phyloP scores from a whole-genome alignment of 1,140 invertebrate genomes.

The Polyergus mexicanus region DNA sequence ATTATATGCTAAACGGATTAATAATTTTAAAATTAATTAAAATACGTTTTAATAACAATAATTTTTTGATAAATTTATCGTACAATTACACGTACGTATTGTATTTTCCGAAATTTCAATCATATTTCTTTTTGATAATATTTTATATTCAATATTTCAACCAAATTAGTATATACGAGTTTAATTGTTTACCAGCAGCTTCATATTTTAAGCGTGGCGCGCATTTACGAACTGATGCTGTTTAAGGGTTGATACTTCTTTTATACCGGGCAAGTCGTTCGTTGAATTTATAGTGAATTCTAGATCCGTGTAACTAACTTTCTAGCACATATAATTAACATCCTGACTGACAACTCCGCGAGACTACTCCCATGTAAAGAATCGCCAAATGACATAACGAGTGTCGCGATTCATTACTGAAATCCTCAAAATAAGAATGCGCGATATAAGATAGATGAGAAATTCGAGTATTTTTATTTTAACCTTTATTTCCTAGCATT shows the following conservation, averaged over 20 bases:
- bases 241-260: slow-evolving; percentile 71
- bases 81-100: not conserved
- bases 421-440: not conserved
- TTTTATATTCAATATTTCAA: not conserved
- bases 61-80: not conserved
- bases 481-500: not conserved
- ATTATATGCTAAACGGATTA: not conserved
- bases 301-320: slow-evolving; percentile 65
- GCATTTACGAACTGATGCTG: slow-evolving; percentile 68
- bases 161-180: not conserved
- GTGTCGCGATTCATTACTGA: not conserved
- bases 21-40: not conserved
- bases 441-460: not conserved
- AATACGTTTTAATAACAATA: not conserved
- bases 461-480: not conserved
- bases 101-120: not conserved
- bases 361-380: slow-evolving; percentile 71
- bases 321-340: slow-evolving; percentile 56
- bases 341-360: slow-evolving; percentile 64
- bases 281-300: slow-evolving; percentile 66
- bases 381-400: slow-evolving; percentile 66
- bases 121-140: not conserved
- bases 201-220: slow-evolving; percentile 72
- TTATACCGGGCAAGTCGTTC: slow-evolving; percentile 78
- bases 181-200: slow-evolving; percentile 76